A percentile compares a stretch with the other conserved stretches of the same genome.
Conservation (phyloP, 2,797 vertebrate species). For the Alcedo atthis region DNA sequence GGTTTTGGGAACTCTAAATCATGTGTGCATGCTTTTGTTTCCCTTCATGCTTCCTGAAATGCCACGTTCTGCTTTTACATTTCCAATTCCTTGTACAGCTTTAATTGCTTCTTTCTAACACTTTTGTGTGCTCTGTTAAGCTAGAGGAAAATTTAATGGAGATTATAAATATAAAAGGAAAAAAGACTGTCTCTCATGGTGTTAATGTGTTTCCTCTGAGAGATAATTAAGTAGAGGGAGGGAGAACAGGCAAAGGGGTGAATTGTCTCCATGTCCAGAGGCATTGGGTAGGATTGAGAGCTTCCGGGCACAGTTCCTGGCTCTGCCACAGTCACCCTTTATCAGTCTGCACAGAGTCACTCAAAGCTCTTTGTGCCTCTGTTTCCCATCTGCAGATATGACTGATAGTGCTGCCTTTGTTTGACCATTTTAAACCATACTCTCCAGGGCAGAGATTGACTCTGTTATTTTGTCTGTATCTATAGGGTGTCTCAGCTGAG, state of each 20-base stretch:
- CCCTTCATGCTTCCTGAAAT: background rate
- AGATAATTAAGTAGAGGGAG: background rate
- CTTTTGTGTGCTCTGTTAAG: background rate
- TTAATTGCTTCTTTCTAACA: background rate
- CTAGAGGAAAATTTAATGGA: background rate
- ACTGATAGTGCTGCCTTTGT: conserved; percentile 58
- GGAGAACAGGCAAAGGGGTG: background rate
- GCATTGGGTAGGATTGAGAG: background rate
- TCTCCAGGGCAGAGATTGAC: background rate
- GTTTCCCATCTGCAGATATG: conserved; percentile 63
- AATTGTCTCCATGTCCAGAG: background rate
- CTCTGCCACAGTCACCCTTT: conserved; percentile 50
- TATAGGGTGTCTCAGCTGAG: background rate
- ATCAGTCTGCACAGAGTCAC: conserved; percentile 18
- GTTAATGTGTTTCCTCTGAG: background rate
- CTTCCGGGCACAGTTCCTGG: conserved; percentile 41
- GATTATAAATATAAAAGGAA: background rate
- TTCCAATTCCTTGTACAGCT: background rate
- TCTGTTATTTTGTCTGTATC: background rate
- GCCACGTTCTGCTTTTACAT: background rate
- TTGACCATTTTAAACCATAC: conserved; percentile 16
- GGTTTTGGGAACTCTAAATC: background rate
- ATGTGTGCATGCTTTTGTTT: background rate
- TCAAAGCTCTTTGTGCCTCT: conserved; percentile 53
- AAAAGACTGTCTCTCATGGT: background rate